phyloP scores from a whole-genome alignment of 2,113 vertebrate species.

The Atrichornis clamosus region DNA sequence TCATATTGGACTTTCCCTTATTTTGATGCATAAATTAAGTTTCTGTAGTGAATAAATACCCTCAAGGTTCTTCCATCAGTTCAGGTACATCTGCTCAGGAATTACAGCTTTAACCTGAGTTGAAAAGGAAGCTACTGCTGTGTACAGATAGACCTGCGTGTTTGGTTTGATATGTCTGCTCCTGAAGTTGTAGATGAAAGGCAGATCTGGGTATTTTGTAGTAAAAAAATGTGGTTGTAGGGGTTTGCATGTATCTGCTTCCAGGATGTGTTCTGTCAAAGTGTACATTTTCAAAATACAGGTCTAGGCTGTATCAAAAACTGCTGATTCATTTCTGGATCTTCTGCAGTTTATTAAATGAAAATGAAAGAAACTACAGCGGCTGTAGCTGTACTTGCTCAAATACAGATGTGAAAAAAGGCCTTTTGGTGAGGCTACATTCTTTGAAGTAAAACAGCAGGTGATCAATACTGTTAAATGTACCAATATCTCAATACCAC shows the following conservation, averaged over 20 bases:
- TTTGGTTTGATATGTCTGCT: neutral
- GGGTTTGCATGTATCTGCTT: neutral
- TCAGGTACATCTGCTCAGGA: neutral
- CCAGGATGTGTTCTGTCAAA: neutral
- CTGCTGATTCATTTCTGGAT: neutral
- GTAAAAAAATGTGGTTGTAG: neutral
- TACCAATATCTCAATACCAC: neutral
- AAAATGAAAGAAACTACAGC: neutral
- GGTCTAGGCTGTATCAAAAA: neutral
- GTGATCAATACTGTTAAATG: constrained; percentile 20
- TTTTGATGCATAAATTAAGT: neutral
- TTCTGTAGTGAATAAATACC: neutral
- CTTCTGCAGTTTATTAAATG: neutral
- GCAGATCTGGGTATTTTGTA: neutral
- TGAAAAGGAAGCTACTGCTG: neutral
- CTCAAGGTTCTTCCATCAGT: neutral
- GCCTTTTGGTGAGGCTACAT: neutral
- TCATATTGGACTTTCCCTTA: neutral
- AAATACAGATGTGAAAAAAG: neutral
- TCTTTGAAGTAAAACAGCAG: constrained; percentile 10
- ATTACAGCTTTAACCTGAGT: neutral
- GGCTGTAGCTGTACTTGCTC: neutral
- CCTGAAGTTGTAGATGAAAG: neutral
- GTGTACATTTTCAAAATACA: neutral
- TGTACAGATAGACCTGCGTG: neutral